Evolutionary conservation across 2,797 vertebrate species (phyloP).

Genomic region (Hemibagrus guttatus): DNA sequence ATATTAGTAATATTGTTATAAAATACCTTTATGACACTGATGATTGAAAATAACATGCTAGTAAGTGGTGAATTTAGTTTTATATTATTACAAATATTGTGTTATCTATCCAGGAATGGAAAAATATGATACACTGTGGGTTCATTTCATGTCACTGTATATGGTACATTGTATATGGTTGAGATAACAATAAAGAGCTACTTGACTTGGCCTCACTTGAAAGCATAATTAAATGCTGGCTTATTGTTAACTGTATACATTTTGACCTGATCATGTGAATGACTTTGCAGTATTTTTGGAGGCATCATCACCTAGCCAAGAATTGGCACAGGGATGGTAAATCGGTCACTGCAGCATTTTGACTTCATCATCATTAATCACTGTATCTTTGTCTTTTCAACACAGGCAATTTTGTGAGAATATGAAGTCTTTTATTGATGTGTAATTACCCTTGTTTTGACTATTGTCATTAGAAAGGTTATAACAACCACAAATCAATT

Average conservation of each 20-base stretch:
- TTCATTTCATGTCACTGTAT: background rate
- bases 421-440: background rate
- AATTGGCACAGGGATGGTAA: slow-evolving; percentile 44
- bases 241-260: slow-evolving; percentile 7
- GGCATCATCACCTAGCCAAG: slow-evolving; percentile 44
- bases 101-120: background rate
- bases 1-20: background rate
- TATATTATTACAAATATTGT: background rate
- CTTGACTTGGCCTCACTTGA: background rate
- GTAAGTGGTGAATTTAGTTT: background rate
- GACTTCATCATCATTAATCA: slow-evolving; percentile 35
- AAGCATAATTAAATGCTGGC: background rate
- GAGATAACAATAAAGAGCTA: background rate
- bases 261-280: slow-evolving; percentile 39
- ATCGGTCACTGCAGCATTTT: slow-evolving; percentile 47
- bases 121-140: background rate
- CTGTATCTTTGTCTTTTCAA: slow-evolving; percentile 20
- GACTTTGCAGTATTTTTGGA: slow-evolving; percentile 52
- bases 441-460: background rate
- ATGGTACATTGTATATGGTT: background rate
- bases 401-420: background rate
- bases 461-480: background rate
- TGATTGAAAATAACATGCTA: too few relatives aligned
- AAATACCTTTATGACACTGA: background rate
- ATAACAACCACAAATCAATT: background rate